These are phyloP conservation scores for Naja naja DNA, from an alignment of 2,113 vertebrate species.

Conservation along the genomic window DNA sequence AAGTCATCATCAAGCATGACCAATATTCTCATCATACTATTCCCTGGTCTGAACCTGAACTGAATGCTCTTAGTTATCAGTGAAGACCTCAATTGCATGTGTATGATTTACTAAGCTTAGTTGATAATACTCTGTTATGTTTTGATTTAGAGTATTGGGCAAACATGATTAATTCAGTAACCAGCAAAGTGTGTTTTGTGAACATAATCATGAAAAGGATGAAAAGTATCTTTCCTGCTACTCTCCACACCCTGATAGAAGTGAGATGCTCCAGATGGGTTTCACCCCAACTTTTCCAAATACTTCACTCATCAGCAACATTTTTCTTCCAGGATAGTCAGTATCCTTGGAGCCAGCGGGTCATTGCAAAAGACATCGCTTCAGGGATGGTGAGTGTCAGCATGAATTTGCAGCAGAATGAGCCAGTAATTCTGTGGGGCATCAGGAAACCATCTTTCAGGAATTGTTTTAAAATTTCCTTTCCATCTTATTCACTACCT, in stretches of 20 bases:
- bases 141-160: background rate
- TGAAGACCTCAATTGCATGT: background rate
- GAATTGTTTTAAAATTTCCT: background rate
- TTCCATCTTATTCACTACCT: background rate
- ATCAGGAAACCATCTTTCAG: background rate
- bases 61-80: background rate
- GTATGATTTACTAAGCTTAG: background rate
- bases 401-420: background rate
- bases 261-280: background rate
- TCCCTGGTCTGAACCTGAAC: background rate
- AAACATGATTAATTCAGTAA: background rate
- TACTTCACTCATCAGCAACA: background rate
- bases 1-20: background rate
- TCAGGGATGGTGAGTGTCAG: slow-evolving; percentile 85
- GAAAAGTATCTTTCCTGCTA: background rate
- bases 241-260: background rate
- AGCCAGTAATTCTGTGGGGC: background rate
- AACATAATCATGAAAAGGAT: background rate
- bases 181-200: background rate
- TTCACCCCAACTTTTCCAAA: background rate
- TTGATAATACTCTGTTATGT: background rate
- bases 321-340: slow-evolving; percentile 78
- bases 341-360: slow-evolving; percentile 92
- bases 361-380: slow-evolving; percentile 93
- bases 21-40: background rate